Evolutionary conservation across 2,888 invertebrate species (phyloP).

Genomic region (Caradrina clavipalpis): DNA sequence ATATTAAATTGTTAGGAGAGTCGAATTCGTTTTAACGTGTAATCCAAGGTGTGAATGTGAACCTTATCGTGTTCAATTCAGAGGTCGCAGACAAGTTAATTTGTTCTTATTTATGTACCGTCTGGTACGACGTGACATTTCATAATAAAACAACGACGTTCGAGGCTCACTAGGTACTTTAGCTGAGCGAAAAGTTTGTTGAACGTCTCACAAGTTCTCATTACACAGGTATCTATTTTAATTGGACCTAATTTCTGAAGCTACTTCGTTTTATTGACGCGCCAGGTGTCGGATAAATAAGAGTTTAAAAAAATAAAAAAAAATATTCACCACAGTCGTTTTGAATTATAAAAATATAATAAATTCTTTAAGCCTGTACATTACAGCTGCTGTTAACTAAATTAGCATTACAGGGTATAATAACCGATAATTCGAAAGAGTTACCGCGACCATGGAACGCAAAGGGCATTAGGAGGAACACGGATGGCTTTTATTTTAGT

Average conservation of each 20-base stretch:
- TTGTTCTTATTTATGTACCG: conserved; percentile 88
- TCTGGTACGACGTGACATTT: conserved; percentile 88
- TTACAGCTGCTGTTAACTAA: background rate
- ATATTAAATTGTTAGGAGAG: conserved; percentile 18
- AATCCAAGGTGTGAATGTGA: conserved; percentile 79
- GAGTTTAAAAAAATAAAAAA: conserved; percentile 3
- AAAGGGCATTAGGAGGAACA: no score
- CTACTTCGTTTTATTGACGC: conserved; percentile 44
- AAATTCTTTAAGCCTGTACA: conserved; percentile 4
- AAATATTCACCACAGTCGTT: background rate
- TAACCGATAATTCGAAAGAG: no score
- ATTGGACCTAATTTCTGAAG: conserved; percentile 47
- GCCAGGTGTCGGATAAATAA: conserved; percentile 40
- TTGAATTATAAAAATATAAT: conserved; percentile 8
- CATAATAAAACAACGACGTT: conserved; percentile 85
- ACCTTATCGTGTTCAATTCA: conserved; percentile 77
- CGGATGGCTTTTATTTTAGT: no score
- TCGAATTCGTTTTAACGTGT: conserved; percentile 59
- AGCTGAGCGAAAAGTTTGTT: conserved; percentile 80
- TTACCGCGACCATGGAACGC: no score
- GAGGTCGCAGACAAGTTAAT: conserved; percentile 89
- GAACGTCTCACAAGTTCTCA: conserved; percentile 78
- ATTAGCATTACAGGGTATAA: conserved; percentile 3
- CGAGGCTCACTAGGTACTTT: conserved; percentile 75
- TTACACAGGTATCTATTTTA: conserved; percentile 63